Evolutionary conservation across 2,888 invertebrate genomes (phyloP), one percentile per base, ranked within the genome.

Genomic region (Onchidella celtica): DNA sequence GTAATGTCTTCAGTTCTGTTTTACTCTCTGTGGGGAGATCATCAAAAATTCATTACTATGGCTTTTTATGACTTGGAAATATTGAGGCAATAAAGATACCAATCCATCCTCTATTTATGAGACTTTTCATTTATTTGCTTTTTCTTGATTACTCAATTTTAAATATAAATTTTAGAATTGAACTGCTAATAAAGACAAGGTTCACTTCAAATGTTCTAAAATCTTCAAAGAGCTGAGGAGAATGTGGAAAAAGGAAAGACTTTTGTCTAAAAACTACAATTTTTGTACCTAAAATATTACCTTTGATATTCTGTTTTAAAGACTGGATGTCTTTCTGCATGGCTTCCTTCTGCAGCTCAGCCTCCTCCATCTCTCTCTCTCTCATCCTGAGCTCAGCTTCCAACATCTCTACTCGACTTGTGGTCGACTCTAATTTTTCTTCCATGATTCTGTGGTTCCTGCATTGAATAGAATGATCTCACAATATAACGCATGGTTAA

Each of bases 341-440:
- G 47, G 85, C 77, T 4, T 86, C 76, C 29, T 86, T 87, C 76
- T 90, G 88, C 27, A 86, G 83, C 47, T 88, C 89, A 29, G 88
- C 78, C 6, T 90, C 89, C 17, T 90, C 90, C 83, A 89, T 86
- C 80, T 91, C 89, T 34, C 87, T 86, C 79, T 91, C 89, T 73
- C 87, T 79, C 40, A 87, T 82, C 68, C 85, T 84, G 72, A 90
- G 73, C 70, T 91, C 90, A 6, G 79, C 70, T 78, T 91, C 90
- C 59, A 91, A 72, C 1, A 85, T 85, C 24, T 91, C 90, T 27
- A 90, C 79, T 0, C 89, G 86, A 17, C 86, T 85, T 2, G 83
- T 85, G 36, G 88, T 85, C 24, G 86, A 83, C n/a, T 89, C 88
- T 17, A 90, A 86, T 81, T 90, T 90, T 74, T 91, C 90, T 68